Evolutionary conservation across 2,113 vertebrate genomes (phyloP), one percentile per base, ranked within the genome.

Genomic region (Bucco capensis): DNA sequence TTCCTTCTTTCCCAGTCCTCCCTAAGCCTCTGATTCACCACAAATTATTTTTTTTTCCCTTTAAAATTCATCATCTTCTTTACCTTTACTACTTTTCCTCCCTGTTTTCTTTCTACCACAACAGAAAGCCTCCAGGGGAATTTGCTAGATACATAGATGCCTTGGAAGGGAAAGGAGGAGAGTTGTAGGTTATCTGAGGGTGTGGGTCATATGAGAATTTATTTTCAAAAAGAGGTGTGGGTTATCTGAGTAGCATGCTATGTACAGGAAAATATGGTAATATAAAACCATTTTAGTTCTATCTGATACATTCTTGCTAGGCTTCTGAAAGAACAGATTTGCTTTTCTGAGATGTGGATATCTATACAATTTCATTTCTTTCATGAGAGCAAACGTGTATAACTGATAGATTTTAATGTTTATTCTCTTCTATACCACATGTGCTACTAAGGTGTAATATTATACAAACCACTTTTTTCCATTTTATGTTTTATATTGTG

Each of bases 161-260:
- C 44, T 77, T 83, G 86, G 24, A 88, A 53, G 44, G 57, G 17
- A 78, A 88, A 78, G 47, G 56, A 90, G 60, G 65, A 93, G 47
- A 84, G 53, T 11, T 92, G 56, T 67, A 90, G 83, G 77, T 94
- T 93, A 95, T 93, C 91, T 92, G 57, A 72, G 56, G 12, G 30
- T 74, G 47, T 86, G 47, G 38, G 14, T 90, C 94, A 33, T 80
- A 67, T 67, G 44, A 73, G 69, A 90, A 93, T 93, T 90, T 90
- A 49, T 75, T 95, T 94, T 88, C 62, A 60, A 73, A 88, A 85
- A 90, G n/a, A 71, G 14, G 30, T 77, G n/a, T 62, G 19, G 49
- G 77, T 93, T 96, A 94, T 92, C 89, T 94, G 61, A 67, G 44
- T 54, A 67, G 38, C 57, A 86, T 40, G 28, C 3, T 83, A 66